Base-by-base conservation (phyloP, 2,113 vertebrate genomes). In the Nipponia nippon region DNA sequence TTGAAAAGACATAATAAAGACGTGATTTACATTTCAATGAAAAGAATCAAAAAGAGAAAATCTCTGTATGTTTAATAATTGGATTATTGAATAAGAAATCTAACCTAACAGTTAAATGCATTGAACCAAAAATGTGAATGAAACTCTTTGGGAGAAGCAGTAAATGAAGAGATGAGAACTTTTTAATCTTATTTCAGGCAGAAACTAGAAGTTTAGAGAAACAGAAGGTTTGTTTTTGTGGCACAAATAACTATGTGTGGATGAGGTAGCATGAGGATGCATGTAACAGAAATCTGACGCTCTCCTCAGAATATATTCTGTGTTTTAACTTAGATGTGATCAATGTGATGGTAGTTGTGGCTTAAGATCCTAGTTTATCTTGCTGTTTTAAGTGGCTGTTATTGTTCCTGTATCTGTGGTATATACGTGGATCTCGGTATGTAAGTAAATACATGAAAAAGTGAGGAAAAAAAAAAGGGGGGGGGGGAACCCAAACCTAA, bases 381-480 rank as follows among this genome's bases (percentile, higher is more conserved):
- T 80, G 36, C 62, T 85, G 15, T 32, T 90, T 86, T 34, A 49
- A 13, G 6, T 21, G 56, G 44, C 50, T n/a, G 30, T 66, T 72
- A 3, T 4, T 0, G 0, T 30, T 81, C 0, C 1, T 49, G 42
- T 75, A 12, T 46, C 55, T 56, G 7, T 34, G 44, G 18, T 52
- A 34, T 13, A 10, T 50, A 30, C 9, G 1, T 17, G 49, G 23
- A 69, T 46, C 36, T 79, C 34, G 5, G 42, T 21, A 22, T 13
- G 8, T 34, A 50, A 38, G 30, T 5, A 52, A n/a, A 26, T 36
- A 50, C 3, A 10, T 49, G 23, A 76, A 81, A 66, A 76, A 23
- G 3, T 13, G 40, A 42, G 40, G 11, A 73, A 38, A 38, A 38
- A 38, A 38, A 38, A 38, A 38, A 38, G n/a, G n/a, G 47, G 23